These are phyloP conservation scores for Blera fallax DNA, from an alignment of 2,888 invertebrate genomes.

Conservation along the genomic window DNA sequence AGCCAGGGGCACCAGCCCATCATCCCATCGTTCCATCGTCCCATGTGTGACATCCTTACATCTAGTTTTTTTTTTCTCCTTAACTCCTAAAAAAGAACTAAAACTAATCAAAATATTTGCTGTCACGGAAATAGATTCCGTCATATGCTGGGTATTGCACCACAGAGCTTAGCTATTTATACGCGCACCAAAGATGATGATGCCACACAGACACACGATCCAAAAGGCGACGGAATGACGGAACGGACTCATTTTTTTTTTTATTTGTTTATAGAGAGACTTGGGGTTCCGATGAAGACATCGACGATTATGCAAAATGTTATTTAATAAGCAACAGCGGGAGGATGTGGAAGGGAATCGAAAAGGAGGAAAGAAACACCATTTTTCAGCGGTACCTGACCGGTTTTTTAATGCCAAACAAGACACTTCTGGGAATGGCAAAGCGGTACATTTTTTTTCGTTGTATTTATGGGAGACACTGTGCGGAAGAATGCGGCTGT, in stretches of 20 bases:
- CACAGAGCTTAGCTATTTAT: slow-evolving; percentile 44
- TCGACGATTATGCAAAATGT: slow-evolving; percentile 47
- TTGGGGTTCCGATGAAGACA: slow-evolving; percentile 21
- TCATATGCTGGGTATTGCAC: slow-evolving; percentile 44
- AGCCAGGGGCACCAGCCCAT: slow-evolving; percentile 33
- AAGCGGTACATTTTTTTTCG: neutral
- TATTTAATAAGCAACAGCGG: slow-evolving; percentile 31
- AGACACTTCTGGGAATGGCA: slow-evolving; percentile 37
- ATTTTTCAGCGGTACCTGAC: slow-evolving; percentile 13
- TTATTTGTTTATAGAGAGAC: neutral
- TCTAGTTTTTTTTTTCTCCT: slow-evolving; percentile 9
- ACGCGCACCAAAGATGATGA: slow-evolving; percentile 10
- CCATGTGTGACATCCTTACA: slow-evolving; percentile 57
- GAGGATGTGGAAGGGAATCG: neutral
- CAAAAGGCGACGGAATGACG: neutral
- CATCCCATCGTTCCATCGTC: slow-evolving; percentile 17
- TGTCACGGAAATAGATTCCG: slow-evolving; percentile 68
- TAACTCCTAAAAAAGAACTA: neutral
- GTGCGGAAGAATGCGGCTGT: neutral
- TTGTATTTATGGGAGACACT: slow-evolving; percentile 33
- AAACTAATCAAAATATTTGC: slow-evolving; percentile 57
- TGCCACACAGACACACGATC: neutral
- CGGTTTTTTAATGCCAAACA: slow-evolving; percentile 21
- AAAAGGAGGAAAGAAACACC: neutral
- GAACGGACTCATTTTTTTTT: neutral